A percentile compares a stretch with the other conserved stretches of the same genome.
Conservation (phyloP, 2,797 vertebrate genomes). For the Sebastes nivosus region DNA sequence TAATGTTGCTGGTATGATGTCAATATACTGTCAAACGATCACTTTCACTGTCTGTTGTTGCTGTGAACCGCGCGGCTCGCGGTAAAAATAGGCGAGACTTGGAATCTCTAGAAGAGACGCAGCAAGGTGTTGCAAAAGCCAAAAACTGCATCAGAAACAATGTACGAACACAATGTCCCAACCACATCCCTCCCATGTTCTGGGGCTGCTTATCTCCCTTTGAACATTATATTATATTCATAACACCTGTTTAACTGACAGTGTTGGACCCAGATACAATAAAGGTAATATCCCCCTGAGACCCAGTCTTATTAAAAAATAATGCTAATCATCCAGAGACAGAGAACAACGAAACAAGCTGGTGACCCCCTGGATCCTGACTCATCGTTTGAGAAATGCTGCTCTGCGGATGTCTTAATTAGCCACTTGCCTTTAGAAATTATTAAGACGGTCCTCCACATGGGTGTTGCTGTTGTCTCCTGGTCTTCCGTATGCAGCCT, state of each 20-base stretch:
- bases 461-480: background rate
- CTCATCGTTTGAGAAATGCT: slow-evolving; percentile 26
- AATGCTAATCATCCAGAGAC: slow-evolving; percentile 44
- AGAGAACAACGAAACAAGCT: slow-evolving; percentile 9
- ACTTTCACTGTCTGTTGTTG: too few species aligned
- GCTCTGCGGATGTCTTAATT: slow-evolving; percentile 44
- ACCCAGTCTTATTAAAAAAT: slow-evolving; percentile 46
- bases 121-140: background rate
- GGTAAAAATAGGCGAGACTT: too few species aligned
- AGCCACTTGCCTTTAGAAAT: slow-evolving; percentile 43
- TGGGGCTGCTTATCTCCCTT: background rate
- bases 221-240: background rate
- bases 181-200: background rate
- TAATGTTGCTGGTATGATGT: too few species aligned
- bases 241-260: slow-evolving; percentile 7
- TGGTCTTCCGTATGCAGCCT: background rate
- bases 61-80: too few species aligned
- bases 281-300: slow-evolving; percentile 40
- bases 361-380: slow-evolving; percentile 34
- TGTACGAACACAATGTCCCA: background rate
- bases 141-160: background rate
- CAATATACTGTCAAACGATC: too few species aligned
- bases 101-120: too few species aligned
- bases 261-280: slow-evolving; percentile 1
- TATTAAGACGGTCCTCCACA: slow-evolving; percentile 16